Percentiles rank a stretch among this genome's conserved stretches.
Evolutionary conservation across 2,113 vertebrate species (phyloP).

Genomic region (Zosterops borbonicus): DNA sequence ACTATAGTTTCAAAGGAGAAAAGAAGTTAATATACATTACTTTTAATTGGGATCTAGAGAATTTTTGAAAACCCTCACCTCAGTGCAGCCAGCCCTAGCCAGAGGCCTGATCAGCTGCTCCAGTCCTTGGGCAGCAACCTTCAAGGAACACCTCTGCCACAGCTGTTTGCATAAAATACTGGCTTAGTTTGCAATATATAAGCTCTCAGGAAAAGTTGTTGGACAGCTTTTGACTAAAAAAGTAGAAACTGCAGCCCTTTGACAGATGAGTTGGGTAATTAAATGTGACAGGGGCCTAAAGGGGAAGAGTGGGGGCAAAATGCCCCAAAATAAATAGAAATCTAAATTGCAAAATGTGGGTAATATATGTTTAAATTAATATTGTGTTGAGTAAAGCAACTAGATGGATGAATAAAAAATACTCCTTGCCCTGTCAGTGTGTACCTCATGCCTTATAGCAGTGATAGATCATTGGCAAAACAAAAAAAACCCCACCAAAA

Average conservation of each 20-base stretch:
- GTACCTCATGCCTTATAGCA: not conserved
- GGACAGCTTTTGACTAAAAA: not conserved
- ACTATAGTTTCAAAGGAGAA: not conserved
- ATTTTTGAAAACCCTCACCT: not conserved
- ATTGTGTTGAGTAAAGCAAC: not conserved
- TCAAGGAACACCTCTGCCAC: not conserved
- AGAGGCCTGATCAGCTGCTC: not conserved
- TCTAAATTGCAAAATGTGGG: not conserved
- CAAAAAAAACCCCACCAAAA: not conserved
- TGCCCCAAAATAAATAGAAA: constrained; percentile 19
- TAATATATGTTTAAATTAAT: not conserved
- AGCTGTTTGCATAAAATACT: not conserved
- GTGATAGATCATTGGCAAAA: not conserved
- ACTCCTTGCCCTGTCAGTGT: not conserved
- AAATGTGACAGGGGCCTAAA: not conserved
- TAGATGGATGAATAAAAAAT: not conserved
- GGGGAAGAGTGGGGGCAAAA: not conserved
- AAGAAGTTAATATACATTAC: not conserved
- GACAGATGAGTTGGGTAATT: constrained; percentile 18
- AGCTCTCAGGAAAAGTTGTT: not conserved
- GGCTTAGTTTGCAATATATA: not conserved
- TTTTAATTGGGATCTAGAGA: not conserved
- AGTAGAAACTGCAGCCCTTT: not conserved
- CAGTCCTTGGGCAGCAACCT: not conserved
- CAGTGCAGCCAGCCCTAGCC: not conserved